Conservation (phyloP, 2,888 invertebrate genomes). For the Cerceris rybyensis region DNA sequence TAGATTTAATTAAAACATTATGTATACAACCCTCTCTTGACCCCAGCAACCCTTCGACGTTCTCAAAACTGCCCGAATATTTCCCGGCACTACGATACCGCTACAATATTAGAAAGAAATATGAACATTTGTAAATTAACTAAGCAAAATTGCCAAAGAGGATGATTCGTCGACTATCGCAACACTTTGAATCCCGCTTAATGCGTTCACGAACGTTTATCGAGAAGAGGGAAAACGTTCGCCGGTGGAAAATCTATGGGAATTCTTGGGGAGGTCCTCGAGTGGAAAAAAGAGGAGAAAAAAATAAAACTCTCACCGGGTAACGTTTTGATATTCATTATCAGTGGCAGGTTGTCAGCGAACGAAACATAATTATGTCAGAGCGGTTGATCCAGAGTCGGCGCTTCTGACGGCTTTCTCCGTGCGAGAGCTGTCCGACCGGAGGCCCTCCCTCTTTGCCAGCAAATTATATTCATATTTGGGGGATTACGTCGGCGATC, state of each 20-base stretch:
- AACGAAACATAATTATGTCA: conserved; percentile 64
- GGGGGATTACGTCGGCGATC: conserved; percentile 77
- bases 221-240: not conserved
- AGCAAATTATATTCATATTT: conserved; percentile 81
- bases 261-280: not conserved
- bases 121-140: too few species aligned
- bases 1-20: too few species aligned
- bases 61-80: too few species aligned
- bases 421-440: conserved; percentile 45
- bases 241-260: not conserved
- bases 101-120: too few species aligned
- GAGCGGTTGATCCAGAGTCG: conserved; percentile 57
- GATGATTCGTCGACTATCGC: not conserved
- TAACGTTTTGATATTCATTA: conserved; percentile 63
- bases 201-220: not conserved
- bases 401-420: conserved; percentile 53
- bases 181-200: conserved; percentile 4
- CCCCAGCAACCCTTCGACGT: too few species aligned
- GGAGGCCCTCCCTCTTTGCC: conserved; percentile 51
- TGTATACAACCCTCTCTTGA: too few species aligned
- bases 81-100: too few species aligned
- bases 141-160: too few species aligned
- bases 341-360: conserved; percentile 63
- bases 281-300: not conserved
- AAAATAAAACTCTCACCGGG: not conserved